These are phyloP conservation scores for Cheracebus regulus DNA, from an alignment of 2,797 vertebrate genomes.

Conservation along the genomic window DNA sequence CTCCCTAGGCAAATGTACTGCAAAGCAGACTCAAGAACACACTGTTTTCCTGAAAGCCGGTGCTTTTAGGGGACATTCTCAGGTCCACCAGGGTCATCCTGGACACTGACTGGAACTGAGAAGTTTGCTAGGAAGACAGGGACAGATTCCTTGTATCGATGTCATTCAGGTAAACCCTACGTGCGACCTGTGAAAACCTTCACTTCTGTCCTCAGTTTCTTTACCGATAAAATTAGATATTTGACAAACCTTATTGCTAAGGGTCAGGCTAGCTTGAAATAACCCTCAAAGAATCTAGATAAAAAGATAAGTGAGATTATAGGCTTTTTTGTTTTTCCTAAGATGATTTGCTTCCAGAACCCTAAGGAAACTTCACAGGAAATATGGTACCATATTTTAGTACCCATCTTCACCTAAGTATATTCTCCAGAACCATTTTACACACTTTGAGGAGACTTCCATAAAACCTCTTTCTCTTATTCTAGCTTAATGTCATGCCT, in stretches of 20 bases:
- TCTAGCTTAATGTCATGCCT: background rate
- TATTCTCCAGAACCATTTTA: background rate
- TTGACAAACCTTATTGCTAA: background rate
- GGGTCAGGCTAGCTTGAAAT: background rate
- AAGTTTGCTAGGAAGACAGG: background rate
- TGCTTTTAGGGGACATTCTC: background rate
- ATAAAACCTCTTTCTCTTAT: background rate
- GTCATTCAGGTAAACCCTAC: background rate
- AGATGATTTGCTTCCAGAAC: background rate
- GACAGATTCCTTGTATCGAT: background rate
- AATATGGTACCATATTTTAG: background rate
- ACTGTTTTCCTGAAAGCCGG: background rate
- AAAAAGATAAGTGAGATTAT: background rate
- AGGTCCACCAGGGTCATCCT: background rate
- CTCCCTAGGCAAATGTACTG: background rate
- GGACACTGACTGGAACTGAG: background rate
- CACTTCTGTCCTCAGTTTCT: background rate
- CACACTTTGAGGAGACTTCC: background rate
- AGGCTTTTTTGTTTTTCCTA: background rate
- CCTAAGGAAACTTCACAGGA: background rate
- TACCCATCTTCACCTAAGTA: background rate
- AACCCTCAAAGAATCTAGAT: background rate
- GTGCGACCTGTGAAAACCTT: accelerated
- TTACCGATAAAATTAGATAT: background rate
- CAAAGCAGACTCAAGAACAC: background rate